Evolutionary conservation across 2,888 invertebrate species (phyloP), one percentile per base, ranked within the genome.

Genomic region (Conops quadrifasciatus): DNA sequence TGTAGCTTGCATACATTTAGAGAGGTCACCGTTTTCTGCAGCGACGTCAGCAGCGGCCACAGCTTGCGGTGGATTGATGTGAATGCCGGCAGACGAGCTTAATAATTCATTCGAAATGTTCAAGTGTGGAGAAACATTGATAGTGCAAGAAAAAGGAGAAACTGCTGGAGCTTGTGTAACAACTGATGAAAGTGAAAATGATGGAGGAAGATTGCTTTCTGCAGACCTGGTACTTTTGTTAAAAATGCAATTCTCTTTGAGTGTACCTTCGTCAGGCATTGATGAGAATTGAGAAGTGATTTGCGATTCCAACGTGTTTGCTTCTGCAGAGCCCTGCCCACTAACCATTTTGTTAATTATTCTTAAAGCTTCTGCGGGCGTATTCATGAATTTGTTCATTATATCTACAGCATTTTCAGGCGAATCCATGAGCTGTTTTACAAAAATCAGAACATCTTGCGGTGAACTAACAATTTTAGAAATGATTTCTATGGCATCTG

Each of bases 401-500:
- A 86, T 86, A 59, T 86, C 82, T 2, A 85, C 78, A 5, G 84
- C 86, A 73, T 86, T 83, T 73, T 84, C 84, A 1, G 86, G 86
- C n/a, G 86, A 84, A 63, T 83, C 82, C 84, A 86, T 85, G 43
- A 86, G 78, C 73, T 86, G 85, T 68, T 82, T 82, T 71, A 86
- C 83, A 71, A 86, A 86, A 71, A 83, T 80, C 9, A 86, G 77
- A n/a, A 86, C 85, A 72, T 86, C 86, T 53, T 83, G 80, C 5
- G 86, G 86, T 3, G 86, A 86, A 72, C 83, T 85, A 45, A 85
- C 84, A 71, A 86, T 80, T 77, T 86, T 86, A 3, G 85, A 83
- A 67, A 86, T 86, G 21, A 86, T 85, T 77, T 86, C 86, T 43
- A 86, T 79, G n/a, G 86, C 84, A 76, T 86, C 86, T n/a, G 84